These are phyloP conservation scores for Hirtodrosophila cameraria DNA, from an alignment of 2,888 invertebrate species.

Conservation along the genomic window DNA sequence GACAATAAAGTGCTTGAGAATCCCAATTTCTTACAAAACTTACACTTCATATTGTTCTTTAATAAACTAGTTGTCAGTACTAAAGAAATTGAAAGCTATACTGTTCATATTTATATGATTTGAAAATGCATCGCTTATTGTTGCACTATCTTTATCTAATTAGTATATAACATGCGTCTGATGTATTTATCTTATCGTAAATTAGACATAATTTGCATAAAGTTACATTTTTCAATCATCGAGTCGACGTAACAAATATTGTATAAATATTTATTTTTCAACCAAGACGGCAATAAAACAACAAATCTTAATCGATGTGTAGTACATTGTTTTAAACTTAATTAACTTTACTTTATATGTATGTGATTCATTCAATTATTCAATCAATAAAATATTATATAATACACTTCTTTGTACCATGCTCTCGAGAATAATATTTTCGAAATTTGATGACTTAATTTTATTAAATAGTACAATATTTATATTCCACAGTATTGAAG, in stretches of 20 bases:
- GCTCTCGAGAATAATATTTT: no score
- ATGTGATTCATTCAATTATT: no score
- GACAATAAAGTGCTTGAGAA: slow-evolving; percentile 2
- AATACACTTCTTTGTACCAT: no score
- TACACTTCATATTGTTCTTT: slow-evolving; percentile 52
- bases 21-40: slow-evolving; percentile 20
- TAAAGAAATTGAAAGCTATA: background rate
- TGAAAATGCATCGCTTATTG: slow-evolving; percentile 9
- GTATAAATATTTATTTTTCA: no score
- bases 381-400: no score
- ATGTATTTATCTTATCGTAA: slow-evolving; percentile 28
- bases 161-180: slow-evolving; percentile 48
- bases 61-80: slow-evolving; percentile 2
- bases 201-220: slow-evolving; percentile 23
- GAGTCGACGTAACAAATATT: background rate
- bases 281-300: no score
- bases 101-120: slow-evolving; percentile 52
- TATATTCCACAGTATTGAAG: no score
- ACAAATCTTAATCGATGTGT: no score
- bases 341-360: no score
- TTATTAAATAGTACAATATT: no score
- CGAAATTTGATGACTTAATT: no score
- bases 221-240: slow-evolving; percentile 35
- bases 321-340: no score
- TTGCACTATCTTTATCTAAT: slow-evolving; percentile 43